Conservation (phyloP, 64 coral and sea anemone species). For the Montipora cactus region DNA sequence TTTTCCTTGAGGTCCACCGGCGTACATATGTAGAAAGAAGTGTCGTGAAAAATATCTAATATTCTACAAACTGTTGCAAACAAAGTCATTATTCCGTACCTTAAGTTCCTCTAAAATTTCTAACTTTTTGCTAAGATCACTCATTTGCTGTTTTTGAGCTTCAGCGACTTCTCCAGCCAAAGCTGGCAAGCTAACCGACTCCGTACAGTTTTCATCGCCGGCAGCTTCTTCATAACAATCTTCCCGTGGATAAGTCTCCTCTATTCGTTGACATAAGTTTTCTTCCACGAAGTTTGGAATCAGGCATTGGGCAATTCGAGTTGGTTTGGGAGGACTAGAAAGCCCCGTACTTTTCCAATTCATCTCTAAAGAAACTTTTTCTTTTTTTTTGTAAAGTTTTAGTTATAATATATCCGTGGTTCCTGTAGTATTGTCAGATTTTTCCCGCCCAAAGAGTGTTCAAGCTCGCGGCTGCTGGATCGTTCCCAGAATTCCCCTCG, state of each 20-base stretch:
- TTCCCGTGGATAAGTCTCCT: not conserved
- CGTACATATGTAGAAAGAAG: not conserved
- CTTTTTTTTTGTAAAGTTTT: not conserved
- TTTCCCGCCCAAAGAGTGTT: too few species aligned
- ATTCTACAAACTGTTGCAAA: not conserved
- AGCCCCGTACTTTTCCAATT: not conserved
- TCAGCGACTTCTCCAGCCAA: slow-evolving; percentile 80
- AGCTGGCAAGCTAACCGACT: slow-evolving; percentile 35
- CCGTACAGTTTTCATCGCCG: not conserved
- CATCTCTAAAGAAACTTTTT: not conserved
- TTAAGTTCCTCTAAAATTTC: slow-evolving; percentile 51
- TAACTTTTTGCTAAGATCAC: slow-evolving; percentile 61
- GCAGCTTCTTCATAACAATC: not conserved
- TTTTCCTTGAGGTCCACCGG: not conserved
- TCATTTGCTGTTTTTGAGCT: slow-evolving; percentile 79
- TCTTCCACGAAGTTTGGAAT: not conserved
- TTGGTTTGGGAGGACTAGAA: slow-evolving; percentile 73
- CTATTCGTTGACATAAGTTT: not conserved
- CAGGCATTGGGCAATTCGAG: slow-evolving; percentile 41
- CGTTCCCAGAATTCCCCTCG: too few species aligned
- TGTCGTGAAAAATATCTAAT: not conserved
- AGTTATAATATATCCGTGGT: too few species aligned
- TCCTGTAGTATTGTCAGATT: not conserved
- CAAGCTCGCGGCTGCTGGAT: too few species aligned
- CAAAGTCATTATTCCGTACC: slow-evolving; percentile 23